phyloP scores from a whole-genome alignment of 2,888 invertebrate genomes.

The Esperia sulphurella region DNA sequence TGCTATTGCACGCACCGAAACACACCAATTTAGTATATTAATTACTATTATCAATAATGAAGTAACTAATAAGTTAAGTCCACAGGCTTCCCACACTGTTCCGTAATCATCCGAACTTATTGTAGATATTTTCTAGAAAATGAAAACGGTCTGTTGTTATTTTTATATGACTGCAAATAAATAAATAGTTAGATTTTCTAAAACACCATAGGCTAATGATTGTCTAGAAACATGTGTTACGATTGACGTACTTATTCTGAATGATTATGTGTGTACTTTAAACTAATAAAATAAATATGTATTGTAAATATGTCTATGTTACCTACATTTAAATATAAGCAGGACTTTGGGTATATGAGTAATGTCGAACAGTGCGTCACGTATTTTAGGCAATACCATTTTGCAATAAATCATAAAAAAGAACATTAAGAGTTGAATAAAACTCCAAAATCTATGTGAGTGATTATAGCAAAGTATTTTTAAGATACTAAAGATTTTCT shows the following conservation, averaged over 20 bases:
- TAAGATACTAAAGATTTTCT: conserved; percentile 20
- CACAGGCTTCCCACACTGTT: conserved; percentile 65
- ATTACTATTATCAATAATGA: conserved; percentile 46
- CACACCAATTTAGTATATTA: conserved; percentile 64
- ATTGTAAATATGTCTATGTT: conserved; percentile 24
- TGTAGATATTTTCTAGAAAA: conserved; percentile 72
- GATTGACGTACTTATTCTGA: conserved; percentile 26
- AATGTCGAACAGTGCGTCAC: conserved; percentile 10
- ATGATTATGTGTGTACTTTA: conserved; percentile 20
- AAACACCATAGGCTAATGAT: conserved; percentile 60
- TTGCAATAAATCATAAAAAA: conserved; percentile 16
- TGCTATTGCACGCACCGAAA: conserved; percentile 77
- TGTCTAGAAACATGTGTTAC: conserved; percentile 32
- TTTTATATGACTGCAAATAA: conserved; percentile 76
- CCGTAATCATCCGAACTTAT: conserved; percentile 58
- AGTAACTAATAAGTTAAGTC: conserved; percentile 48
- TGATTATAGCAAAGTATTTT: conserved; percentile 17
- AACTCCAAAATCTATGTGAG: conserved; percentile 16
- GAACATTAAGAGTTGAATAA: conserved; percentile 11
- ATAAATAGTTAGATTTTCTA: conserved; percentile 73
- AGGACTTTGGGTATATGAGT: conserved; percentile 13
- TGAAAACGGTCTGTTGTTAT: conserved; percentile 72
- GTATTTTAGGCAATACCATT: conserved; percentile 19
- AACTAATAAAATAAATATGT: conserved; percentile 2
- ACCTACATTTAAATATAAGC: conserved; percentile 11